These are phyloP conservation scores for Calameuta pallipes DNA, from an alignment of 2,888 invertebrate genomes.

Conservation along the genomic window DNA sequence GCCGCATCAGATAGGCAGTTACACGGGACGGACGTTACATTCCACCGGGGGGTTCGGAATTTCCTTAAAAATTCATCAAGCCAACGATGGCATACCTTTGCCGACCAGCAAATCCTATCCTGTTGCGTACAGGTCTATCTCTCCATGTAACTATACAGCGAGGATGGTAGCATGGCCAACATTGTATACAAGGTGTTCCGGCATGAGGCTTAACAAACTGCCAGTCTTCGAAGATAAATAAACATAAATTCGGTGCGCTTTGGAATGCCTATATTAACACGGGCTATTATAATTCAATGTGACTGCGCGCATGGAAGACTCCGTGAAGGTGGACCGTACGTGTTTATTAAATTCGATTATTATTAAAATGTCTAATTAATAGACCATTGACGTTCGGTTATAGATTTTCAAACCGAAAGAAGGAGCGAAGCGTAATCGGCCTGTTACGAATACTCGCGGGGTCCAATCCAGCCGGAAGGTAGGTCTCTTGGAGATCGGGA, in stretches of 20 bases:
- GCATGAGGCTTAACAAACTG: conserved; percentile 40
- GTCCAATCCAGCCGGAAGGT: not conserved
- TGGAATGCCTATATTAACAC: conserved; percentile 26
- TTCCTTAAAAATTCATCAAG: conserved; percentile 42
- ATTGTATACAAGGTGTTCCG: conserved; percentile 34
- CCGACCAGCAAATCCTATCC: conserved; percentile 1
- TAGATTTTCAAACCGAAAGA: not conserved
- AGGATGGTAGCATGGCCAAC: not conserved
- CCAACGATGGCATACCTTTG: conserved; percentile 34
- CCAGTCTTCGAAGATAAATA: conserved; percentile 35
- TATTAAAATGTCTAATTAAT: not conserved
- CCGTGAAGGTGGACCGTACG: not conserved
- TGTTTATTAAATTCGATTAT: not conserved
- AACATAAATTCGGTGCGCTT: conserved; percentile 42
- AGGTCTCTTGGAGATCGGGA: not conserved
- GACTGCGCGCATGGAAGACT: not conserved
- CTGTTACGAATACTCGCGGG: not conserved
- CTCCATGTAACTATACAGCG: not conserved
- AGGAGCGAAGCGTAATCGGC: not conserved
- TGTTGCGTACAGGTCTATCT: not conserved
- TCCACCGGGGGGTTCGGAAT: conserved; percentile 33
- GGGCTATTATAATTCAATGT: not conserved
- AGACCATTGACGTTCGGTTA: not conserved
- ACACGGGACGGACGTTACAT: conserved; percentile 29
- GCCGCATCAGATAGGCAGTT: conserved; percentile 35